phyloP scores from a whole-genome alignment of 2,888 invertebrate species.

The Hypolimnas misippus region DNA sequence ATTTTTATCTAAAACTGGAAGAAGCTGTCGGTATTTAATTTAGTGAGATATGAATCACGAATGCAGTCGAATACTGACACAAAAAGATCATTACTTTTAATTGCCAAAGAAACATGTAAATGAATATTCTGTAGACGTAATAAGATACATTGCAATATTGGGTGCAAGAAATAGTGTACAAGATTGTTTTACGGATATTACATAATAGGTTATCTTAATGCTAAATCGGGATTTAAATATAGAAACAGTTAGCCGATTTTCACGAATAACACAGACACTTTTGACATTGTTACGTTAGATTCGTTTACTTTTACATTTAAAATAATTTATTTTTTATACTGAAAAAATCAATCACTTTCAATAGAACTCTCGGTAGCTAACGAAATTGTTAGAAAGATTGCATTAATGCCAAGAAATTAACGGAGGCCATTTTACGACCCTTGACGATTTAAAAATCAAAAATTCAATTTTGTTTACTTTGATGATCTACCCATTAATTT shows the following conservation, averaged over 20 bases:
- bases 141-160: not conserved
- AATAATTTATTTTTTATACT: too few species aligned
- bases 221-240: not conserved
- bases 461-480: too few species aligned
- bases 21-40: not conserved
- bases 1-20: slow-evolving; percentile 3
- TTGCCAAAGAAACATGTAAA: not conserved
- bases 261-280: too few species aligned
- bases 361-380: too few species aligned
- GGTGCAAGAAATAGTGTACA: not conserved
- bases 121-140: not conserved
- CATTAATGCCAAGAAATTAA: too few species aligned
- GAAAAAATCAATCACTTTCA: too few species aligned
- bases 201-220: not conserved
- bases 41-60: slow-evolving; percentile 4
- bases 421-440: too few species aligned
- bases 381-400: too few species aligned
- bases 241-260: not conserved
- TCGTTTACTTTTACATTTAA: too few species aligned
- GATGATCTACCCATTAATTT: too few species aligned
- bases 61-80: not conserved
- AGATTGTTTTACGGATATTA: slow-evolving; percentile 4
- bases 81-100: slow-evolving; percentile 10
- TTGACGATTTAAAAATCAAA: too few species aligned
- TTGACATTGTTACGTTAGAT: too few species aligned